A percentile compares a stretch with the other conserved stretches of the same genome.
Evolutionary conservation across 1,140 invertebrate species (phyloP).

Genomic region (Asobara japonica): DNA sequence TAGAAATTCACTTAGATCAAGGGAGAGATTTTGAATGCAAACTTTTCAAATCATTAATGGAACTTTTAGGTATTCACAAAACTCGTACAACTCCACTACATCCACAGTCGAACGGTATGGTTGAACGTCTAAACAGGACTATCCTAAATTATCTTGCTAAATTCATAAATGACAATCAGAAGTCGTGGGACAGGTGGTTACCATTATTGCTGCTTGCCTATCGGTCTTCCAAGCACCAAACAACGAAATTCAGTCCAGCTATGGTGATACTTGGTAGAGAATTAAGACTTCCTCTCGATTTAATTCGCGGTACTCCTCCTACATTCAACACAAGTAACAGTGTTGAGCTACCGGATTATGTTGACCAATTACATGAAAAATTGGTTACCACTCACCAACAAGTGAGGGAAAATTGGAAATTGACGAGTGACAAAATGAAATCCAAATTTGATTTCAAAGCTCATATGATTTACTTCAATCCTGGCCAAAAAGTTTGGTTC

Average conservation of each 20-base stretch:
- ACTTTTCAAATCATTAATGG: constrained; percentile 48
- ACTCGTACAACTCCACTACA: constrained; percentile 54
- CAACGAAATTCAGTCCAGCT: constrained; percentile 20
- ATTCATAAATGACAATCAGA: constrained; percentile 18
- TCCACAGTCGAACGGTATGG: constrained; percentile 57
- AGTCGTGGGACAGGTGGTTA: constrained; percentile 23
- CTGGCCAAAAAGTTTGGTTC: too few relatives aligned
- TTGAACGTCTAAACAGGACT: constrained; percentile 53
- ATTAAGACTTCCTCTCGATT: too few relatives aligned
- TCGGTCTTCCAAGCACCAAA: constrained; percentile 21
- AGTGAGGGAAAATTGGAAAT: too few relatives aligned
- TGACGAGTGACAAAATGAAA: too few relatives aligned
- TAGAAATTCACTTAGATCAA: too few relatives aligned
- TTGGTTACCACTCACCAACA: too few relatives aligned
- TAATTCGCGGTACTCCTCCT: too few relatives aligned
- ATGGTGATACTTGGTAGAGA: constrained; percentile 22
- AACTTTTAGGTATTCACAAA: constrained; percentile 44
- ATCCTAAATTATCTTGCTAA: constrained; percentile 31
- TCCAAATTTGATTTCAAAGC: too few relatives aligned
- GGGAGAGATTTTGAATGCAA: constrained; percentile 54
- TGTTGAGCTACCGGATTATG: too few relatives aligned
- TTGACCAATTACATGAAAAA: too few relatives aligned
- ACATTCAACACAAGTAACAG: too few relatives aligned
- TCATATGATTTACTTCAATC: too few relatives aligned
- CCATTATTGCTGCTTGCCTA: constrained; percentile 25